A percentile compares a stretch with the other conserved stretches of the same genome.
These are phyloP conservation scores for Saxicola maurus DNA, from an alignment of 2,797 vertebrate species.

Conservation along the genomic window DNA sequence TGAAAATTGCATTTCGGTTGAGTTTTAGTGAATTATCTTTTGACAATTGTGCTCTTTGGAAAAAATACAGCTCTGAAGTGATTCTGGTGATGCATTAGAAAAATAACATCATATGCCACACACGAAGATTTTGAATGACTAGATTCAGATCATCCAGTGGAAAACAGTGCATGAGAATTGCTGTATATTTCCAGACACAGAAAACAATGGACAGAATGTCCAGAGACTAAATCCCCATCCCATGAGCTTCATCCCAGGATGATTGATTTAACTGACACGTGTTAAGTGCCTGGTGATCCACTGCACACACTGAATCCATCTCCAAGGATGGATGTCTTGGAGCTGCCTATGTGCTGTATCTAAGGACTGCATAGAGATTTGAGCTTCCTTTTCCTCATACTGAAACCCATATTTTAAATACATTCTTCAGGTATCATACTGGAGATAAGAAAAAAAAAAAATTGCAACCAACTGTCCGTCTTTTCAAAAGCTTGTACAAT, in stretches of 20 bases:
- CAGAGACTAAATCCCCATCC: background rate
- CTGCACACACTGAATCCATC: background rate
- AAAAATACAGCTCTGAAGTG: background rate
- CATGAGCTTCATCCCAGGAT: background rate
- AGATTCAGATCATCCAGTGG: background rate
- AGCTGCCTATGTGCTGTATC: background rate
- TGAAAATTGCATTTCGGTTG: background rate
- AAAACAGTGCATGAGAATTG: background rate
- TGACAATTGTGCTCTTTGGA: background rate
- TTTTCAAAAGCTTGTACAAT: background rate
- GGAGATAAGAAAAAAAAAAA: background rate
- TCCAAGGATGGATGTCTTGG: background rate
- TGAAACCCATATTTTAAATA: background rate
- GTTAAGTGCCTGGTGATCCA: background rate
- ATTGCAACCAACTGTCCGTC: background rate
- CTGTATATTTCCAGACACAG: background rate
- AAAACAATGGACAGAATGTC: background rate
- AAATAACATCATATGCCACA: background rate
- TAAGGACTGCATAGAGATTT: background rate
- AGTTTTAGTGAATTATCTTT: background rate
- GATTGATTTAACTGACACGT: accelerated
- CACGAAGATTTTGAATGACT: background rate
- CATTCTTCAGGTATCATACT: background rate
- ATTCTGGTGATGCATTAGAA: background rate
- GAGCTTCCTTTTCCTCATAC: background rate